phyloP scores from a whole-genome alignment of 1,140 invertebrate genomes.

The Trachymyrmex cornetzi region DNA sequence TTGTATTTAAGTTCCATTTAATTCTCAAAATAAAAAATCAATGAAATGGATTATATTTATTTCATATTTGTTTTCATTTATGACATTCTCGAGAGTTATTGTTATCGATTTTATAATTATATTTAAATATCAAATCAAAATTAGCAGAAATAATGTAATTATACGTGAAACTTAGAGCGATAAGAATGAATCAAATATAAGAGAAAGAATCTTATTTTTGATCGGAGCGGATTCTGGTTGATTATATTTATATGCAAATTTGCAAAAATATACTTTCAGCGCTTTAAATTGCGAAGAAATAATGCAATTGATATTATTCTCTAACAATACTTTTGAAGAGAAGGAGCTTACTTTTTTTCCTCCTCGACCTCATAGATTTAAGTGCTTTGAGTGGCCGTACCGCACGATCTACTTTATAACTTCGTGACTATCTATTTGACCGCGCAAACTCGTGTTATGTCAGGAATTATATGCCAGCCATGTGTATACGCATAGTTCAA shows the following conservation, averaged over 20 bases:
- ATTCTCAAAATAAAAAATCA: not conserved
- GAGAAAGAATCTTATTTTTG: no score
- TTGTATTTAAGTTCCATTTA: not conserved
- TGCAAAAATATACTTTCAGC: no score
- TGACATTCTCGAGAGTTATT: no score
- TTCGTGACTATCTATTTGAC: conserved; percentile 52
- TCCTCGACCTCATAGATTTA: not conserved
- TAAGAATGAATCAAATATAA: no score
- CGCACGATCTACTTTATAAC: conserved; percentile 53
- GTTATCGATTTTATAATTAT: no score
- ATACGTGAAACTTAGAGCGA: no score
- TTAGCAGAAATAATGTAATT: conserved; percentile 16
- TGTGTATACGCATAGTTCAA: conserved; percentile 22
- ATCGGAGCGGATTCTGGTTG: no score
- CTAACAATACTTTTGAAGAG: not conserved
- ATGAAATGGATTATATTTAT: no score
- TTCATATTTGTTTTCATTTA: no score
- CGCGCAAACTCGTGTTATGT: conserved; percentile 28
- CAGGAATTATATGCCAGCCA: conserved; percentile 36
- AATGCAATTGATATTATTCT: not conserved
- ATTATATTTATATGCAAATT: no score
- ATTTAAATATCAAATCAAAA: not conserved
- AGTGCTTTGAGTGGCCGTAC: conserved; percentile 7
- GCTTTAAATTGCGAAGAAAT: not conserved
- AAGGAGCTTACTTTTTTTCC: not conserved